Evolutionary conservation across 2,113 vertebrate species (phyloP), one percentile per base, ranked within the genome.

Genomic region (Myrmophylax atrothorax): DNA sequence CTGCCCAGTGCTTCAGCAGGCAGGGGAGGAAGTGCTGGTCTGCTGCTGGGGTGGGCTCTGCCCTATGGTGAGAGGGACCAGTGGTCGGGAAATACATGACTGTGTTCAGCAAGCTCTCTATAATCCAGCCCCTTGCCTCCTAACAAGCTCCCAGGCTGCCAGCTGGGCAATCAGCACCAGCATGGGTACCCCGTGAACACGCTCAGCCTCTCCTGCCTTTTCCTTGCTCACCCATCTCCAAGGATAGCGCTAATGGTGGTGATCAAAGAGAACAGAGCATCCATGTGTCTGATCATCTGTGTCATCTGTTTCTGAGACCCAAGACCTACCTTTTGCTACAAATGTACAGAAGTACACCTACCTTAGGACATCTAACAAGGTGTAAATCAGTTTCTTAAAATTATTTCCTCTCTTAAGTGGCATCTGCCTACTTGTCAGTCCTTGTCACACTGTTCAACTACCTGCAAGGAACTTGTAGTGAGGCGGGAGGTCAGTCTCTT

Each of bases 21-120:
- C 28, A 40, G 35, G 29, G 0, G 1, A 70, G 50, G 44, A 64
- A 66, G n/a, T 40, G 18, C 25, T 52, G 35, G 2, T 52, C 53
- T 82, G 70, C 16, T 52, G 4, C 55, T 26, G 50, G 31, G 22
- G 12, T 49, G 50, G n/a, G 35, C 40, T 67, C 55, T 40, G 22
- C 8, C 2, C 38, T 40, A 25, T 9, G 26, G 3, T 63, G 47
- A 84, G 56, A 2, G 3, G 10, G 10, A 9, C 18, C 13, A 64
- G 17, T 0, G 5, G 22, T 49, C 76, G 12, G 4, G 19, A 52
- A 59, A 35, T 1, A 4, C 13, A 42, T 1, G 1, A 4, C 37
- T 20, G 7, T 0, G 0, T 24, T 50, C 87, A 81, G 46, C 23
- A 64, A 52, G 40, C 38, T 82, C 81, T 81, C 5, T 29, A 29